Percentiles rank a stretch among this genome's conserved stretches.
These are phyloP conservation scores for Ramphastos sulfuratus DNA, from an alignment of 2,113 vertebrate genomes.

Conservation along the genomic window DNA sequence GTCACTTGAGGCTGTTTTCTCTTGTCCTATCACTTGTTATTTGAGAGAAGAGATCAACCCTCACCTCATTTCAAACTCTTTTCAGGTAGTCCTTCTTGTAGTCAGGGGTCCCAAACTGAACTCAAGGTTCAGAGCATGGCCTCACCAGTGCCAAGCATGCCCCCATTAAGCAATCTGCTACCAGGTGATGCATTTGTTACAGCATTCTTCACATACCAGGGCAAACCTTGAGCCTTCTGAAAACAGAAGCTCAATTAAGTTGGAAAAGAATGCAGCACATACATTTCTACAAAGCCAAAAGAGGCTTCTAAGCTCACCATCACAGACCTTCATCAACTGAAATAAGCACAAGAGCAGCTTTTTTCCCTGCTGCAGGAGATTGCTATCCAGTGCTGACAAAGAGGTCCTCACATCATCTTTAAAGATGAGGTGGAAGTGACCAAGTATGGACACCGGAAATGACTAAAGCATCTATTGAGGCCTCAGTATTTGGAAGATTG, in stretches of 20 bases:
- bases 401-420: not conserved
- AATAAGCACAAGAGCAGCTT: not conserved
- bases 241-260: accelerated
- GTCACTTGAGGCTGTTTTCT: not conserved
- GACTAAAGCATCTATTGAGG: not conserved
- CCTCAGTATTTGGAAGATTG: not conserved
- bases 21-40: not conserved
- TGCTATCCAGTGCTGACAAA: not conserved
- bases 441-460: not conserved
- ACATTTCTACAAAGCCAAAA: not conserved
- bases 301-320: not conserved
- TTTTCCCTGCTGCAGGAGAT: not conserved
- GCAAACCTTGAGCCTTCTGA: not conserved
- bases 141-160: not conserved
- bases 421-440: not conserved
- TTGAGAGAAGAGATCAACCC: not conserved
- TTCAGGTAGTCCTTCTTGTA: not conserved
- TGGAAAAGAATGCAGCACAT: not conserved
- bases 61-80: not conserved
- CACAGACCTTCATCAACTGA: not conserved
- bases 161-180: not conserved
- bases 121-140: not conserved
- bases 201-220: not conserved
- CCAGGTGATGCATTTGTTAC: not conserved
- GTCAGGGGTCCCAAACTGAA: not conserved